Conservation (phyloP, 1,140 invertebrate genomes). For the Galleria mellonella region DNA sequence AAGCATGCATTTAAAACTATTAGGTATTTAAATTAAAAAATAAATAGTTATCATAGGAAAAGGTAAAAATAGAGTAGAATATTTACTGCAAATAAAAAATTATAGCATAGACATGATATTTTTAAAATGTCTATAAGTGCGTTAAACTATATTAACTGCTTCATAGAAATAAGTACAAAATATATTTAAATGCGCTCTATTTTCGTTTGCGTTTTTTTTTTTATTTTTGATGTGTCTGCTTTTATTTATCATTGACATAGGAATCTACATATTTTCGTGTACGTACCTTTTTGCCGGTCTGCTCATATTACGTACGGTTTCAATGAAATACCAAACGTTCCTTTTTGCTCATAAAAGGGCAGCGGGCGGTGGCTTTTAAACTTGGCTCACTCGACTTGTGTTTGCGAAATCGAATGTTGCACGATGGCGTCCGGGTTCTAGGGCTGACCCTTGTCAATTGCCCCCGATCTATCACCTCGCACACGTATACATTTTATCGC, state of each 20-base stretch:
- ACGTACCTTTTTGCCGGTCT: conserved; percentile 4
- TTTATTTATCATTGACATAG: no score
- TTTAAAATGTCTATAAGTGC: no score
- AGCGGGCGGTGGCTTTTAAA: neutral
- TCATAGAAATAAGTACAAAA: no score
- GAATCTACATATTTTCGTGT: neutral
- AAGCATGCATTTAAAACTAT: no score
- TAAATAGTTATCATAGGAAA: no score
- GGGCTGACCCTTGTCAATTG: conserved; percentile 1
- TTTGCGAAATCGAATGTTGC: conserved; percentile 2
- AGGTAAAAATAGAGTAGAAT: no score
- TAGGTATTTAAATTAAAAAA: no score
- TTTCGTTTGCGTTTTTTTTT: no score
- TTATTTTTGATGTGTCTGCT: neutral
- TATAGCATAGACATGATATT: no score
- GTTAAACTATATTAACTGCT: no score
- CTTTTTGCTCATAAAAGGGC: conserved; percentile 5
- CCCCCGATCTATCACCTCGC: conserved; percentile 1
- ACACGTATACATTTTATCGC: neutral
- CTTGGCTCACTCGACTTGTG: neutral
- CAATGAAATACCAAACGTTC: conserved; percentile 9
- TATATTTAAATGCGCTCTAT: no score
- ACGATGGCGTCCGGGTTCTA: neutral
- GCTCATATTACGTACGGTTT: conserved; percentile 5
- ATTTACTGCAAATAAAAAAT: no score